Percentiles rank a stretch among this genome's conserved stretches.
phyloP scores from a whole-genome alignment of 2,113 vertebrate species.

The Azemiops feae region DNA sequence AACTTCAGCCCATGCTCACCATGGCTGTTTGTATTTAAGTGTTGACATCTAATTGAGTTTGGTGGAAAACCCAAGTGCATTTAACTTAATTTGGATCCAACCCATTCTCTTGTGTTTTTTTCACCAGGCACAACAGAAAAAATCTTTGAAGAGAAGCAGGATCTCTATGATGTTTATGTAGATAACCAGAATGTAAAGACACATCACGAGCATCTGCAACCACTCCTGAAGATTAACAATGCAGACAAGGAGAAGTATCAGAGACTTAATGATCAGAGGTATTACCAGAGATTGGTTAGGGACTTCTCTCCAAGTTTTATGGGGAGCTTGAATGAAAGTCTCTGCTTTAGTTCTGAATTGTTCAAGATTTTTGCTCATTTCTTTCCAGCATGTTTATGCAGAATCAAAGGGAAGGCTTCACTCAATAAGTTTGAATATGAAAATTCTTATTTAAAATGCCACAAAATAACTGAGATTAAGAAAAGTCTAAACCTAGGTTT shows the following conservation, averaged over 20 bases:
- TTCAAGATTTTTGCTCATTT: not conserved
- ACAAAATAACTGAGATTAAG: not conserved
- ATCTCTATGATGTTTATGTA: conserved; percentile 92
- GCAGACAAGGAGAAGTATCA: conserved; percentile 93
- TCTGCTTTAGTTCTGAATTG: not conserved
- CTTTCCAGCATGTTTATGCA: not conserved
- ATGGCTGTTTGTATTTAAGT: not conserved
- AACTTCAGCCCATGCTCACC: not conserved
- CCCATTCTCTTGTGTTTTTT: not conserved
- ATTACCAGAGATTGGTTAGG: not conserved
- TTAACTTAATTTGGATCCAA: not conserved
- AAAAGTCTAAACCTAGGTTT: not conserved
- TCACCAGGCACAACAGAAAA: conserved; percentile 93
- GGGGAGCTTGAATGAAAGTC: not conserved
- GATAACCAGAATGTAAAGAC: conserved; percentile 99
- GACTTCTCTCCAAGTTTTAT: too few relatives aligned
- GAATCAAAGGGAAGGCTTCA: not conserved
- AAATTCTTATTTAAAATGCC: not conserved
- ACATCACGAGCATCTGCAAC: conserved; percentile 84
- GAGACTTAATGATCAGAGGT: conserved; percentile 96
- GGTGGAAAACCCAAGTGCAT: not conserved
- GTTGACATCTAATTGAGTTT: not conserved
- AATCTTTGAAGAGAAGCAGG: conserved; percentile 95
- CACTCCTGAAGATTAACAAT: conserved; percentile 86
- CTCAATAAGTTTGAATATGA: not conserved